These are phyloP conservation scores for Atlantisia rogersi DNA, from an alignment of 2,113 vertebrate genomes.

Conservation along the genomic window DNA sequence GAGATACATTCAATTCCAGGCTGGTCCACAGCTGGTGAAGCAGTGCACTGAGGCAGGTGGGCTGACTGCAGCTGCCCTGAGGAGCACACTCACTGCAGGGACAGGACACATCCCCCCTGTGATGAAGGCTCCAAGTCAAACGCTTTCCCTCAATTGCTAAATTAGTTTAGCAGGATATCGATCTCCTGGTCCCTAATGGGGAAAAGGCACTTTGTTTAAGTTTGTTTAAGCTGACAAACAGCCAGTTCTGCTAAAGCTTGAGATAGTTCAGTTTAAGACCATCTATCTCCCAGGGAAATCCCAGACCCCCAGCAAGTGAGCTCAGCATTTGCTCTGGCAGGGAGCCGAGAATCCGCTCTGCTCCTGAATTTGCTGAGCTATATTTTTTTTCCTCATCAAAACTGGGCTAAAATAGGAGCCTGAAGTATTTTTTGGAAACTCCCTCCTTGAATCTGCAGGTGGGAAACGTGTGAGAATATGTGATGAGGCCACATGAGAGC, in stretches of 20 bases:
- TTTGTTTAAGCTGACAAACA: slow-evolving; percentile 66
- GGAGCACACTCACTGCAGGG: neutral
- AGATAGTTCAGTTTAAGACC: slow-evolving; percentile 50
- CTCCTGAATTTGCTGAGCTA: slow-evolving; percentile 3
- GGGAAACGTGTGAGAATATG: neutral
- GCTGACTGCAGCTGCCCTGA: neutral
- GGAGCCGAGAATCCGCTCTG: neutral
- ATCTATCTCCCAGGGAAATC: slow-evolving; percentile 53
- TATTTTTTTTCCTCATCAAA: neutral
- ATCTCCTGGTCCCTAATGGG: slow-evolving; percentile 35
- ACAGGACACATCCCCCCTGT: neutral
- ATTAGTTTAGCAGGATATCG: slow-evolving; percentile 27
- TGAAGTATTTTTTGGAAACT: neutral
- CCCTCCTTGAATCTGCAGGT: neutral
- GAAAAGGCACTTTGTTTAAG: slow-evolving; percentile 47
- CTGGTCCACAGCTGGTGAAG: neutral
- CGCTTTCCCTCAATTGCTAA: neutral
- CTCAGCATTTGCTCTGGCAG: slow-evolving; percentile 39
- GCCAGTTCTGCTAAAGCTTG: slow-evolving; percentile 24
- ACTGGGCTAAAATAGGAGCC: neutral
- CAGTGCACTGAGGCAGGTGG: neutral
- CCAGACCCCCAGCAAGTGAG: slow-evolving; percentile 36
- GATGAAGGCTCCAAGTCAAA: neutral
- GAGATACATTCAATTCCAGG: neutral
- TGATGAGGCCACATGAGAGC: neutral